A percentile compares a stretch with the other conserved stretches of the same genome.
These are phyloP conservation scores for Drosophila elegans DNA, from an alignment of 1,140 invertebrate species.

Conservation along the genomic window DNA sequence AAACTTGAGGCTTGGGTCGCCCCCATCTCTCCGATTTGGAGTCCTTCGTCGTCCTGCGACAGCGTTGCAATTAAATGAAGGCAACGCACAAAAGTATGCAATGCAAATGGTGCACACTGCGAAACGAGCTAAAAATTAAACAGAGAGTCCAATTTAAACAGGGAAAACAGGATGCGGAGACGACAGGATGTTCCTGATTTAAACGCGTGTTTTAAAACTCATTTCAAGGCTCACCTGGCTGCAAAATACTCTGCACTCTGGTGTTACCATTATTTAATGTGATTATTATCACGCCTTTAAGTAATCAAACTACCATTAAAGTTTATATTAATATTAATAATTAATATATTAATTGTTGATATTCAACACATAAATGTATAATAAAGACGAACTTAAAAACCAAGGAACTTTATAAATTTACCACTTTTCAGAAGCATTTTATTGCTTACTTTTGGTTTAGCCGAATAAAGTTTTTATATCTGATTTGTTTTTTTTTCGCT, in stretches of 20 bases:
- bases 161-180: not conserved
- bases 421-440: not conserved
- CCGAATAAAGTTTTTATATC: constrained; percentile 1
- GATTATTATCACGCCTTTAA: too few species aligned
- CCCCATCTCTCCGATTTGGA: not conserved
- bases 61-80: constrained; percentile 74
- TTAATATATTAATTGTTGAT: too few species aligned
- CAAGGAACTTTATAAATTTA: not conserved
- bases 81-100: constrained; percentile 56
- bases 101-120: constrained; percentile 55
- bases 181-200: constrained; percentile 1
- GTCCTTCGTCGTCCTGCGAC: constrained; percentile 27
- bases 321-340: too few species aligned
- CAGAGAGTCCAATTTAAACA: constrained; percentile 26
- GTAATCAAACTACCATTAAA: too few species aligned
- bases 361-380: not conserved
- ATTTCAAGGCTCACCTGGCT: not conserved
- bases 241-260: not conserved
- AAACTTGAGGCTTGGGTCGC: constrained; percentile 3
- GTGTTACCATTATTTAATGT: too few species aligned
- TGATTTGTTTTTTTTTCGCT: not conserved
- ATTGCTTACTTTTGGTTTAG: not conserved
- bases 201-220: not conserved
- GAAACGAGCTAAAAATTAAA: constrained; percentile 42
- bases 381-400: too few species aligned